These are phyloP conservation scores for Saccostrea glomerata DNA, from an alignment of 1,140 invertebrate genomes.

Conservation along the genomic window DNA sequence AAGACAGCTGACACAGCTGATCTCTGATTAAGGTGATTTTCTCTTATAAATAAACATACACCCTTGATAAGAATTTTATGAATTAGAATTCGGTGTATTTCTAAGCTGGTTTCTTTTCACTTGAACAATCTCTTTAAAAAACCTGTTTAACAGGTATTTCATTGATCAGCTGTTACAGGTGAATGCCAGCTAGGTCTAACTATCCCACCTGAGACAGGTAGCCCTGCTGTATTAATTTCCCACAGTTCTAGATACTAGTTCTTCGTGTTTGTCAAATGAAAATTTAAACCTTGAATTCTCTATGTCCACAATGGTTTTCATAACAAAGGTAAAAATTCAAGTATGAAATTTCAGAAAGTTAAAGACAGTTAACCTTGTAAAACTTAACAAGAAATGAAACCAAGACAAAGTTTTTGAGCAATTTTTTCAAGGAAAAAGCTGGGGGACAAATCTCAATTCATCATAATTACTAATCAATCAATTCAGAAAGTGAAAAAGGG, in stretches of 20 bases:
- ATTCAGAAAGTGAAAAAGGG: too few relatives aligned
- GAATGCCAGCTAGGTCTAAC: background rate
- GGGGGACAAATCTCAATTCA: too few relatives aligned
- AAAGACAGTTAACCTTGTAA: too few relatives aligned
- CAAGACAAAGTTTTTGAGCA: too few relatives aligned
- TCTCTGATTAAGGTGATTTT: background rate
- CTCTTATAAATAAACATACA: background rate
- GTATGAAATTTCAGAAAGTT: too few relatives aligned
- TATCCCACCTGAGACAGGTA: background rate
- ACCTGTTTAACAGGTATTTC: slow-evolving; percentile 7
- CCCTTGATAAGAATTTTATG: background rate
- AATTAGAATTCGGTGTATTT: background rate
- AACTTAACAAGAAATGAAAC: too few relatives aligned
- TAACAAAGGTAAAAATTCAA: too few relatives aligned
- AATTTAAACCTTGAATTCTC: too few relatives aligned
- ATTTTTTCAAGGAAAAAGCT: too few relatives aligned
- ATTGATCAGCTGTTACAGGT: background rate
- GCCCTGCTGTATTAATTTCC: slow-evolving; percentile 8
- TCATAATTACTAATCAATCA: too few relatives aligned
- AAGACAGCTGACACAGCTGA: background rate
- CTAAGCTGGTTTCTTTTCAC: background rate
- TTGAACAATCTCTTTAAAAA: background rate
- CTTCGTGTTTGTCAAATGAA: background rate
- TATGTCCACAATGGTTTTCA: too few relatives aligned
- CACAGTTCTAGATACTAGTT: background rate